Evolutionary conservation across 2,113 vertebrate genomes (phyloP).

Genomic region (Malurus cyaneus): DNA sequence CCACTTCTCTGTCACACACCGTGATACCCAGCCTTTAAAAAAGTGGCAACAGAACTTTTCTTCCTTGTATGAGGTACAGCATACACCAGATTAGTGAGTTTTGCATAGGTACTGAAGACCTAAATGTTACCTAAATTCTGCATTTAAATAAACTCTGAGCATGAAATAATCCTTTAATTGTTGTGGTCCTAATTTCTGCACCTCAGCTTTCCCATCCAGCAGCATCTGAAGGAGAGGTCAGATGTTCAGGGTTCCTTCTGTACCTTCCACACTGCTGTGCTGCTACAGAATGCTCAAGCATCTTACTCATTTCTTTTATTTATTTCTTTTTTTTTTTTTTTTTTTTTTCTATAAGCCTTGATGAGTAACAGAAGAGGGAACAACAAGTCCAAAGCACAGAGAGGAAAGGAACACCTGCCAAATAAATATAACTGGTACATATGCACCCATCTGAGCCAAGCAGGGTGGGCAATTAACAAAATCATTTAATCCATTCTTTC

Average conservation of each 20-base stretch:
- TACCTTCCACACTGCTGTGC: not conserved
- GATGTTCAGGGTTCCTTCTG: not conserved
- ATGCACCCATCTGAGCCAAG: not conserved
- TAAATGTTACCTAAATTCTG: not conserved
- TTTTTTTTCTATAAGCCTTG: not conserved
- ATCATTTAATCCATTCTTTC: not conserved
- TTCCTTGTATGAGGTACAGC: not conserved
- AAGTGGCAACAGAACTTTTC: not conserved
- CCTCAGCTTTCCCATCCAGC: not conserved
- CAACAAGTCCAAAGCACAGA: not conserved
- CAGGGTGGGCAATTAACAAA: not conserved
- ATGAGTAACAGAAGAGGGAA: not conserved
- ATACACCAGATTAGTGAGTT: not conserved
- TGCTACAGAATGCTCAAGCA: not conserved
- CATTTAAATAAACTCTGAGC: not conserved
- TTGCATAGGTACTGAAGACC: not conserved
- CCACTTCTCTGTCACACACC: not conserved
- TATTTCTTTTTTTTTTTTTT: not conserved
- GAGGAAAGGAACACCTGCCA: constrained; percentile 4
- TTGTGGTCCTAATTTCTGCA: not conserved
- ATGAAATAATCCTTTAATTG: not conserved
- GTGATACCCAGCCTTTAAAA: not conserved
- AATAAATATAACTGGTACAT: not conserved
- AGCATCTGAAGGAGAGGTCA: not conserved
- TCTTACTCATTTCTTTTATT: not conserved